Percentiles rank a stretch among this genome's conserved stretches.
Evolutionary conservation across 2,797 vertebrate species (phyloP).

Genomic region (Sorex maritimensis): DNA sequence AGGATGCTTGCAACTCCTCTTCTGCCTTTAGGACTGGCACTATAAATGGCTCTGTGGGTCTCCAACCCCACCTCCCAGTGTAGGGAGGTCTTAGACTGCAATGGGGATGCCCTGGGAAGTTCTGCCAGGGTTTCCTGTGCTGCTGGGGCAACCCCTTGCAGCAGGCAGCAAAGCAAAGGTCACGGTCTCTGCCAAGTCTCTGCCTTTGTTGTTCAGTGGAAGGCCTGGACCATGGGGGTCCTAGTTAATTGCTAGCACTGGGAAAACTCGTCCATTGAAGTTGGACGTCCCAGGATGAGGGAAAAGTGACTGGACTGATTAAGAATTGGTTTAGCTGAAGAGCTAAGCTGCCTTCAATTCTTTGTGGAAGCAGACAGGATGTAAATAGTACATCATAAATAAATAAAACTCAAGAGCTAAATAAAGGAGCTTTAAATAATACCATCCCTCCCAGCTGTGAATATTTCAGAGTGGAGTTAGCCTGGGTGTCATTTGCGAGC

Average conservation of each 20-base stretch:
- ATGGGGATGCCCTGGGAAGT: slow-evolving; percentile 73
- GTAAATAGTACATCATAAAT: slow-evolving; percentile 83
- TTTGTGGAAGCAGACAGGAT: slow-evolving; percentile 72
- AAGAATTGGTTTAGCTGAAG: slow-evolving; percentile 60
- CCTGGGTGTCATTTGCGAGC: neutral
- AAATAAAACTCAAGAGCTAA: slow-evolving; percentile 78
- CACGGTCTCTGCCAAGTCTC: neutral
- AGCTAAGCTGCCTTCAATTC: slow-evolving; percentile 64
- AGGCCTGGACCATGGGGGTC: slow-evolving; percentile 58
- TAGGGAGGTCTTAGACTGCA: slow-evolving; percentile 18
- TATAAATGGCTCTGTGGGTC: neutral
- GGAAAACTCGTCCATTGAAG: slow-evolving; percentile 77
- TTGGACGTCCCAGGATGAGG: neutral
- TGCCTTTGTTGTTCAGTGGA: slow-evolving; percentile 58
- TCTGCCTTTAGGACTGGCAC: neutral
- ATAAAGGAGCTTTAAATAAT: slow-evolving; percentile 75
- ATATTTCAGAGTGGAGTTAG: slow-evolving; percentile 30
- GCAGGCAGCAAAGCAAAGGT: slow-evolving; percentile 72
- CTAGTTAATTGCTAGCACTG: slow-evolving; percentile 78
- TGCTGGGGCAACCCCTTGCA: neutral
- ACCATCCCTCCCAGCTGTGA: slow-evolving; percentile 48
- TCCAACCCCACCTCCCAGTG: neutral
- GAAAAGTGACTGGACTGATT: slow-evolving; percentile 66
- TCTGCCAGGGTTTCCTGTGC: slow-evolving; percentile 61
- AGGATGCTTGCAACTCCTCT: neutral